A percentile compares a stretch with the other conserved stretches of the same genome.
These are phyloP conservation scores for Scomber scombrus DNA, from an alignment of 2,113 vertebrate genomes.

Conservation along the genomic window DNA sequence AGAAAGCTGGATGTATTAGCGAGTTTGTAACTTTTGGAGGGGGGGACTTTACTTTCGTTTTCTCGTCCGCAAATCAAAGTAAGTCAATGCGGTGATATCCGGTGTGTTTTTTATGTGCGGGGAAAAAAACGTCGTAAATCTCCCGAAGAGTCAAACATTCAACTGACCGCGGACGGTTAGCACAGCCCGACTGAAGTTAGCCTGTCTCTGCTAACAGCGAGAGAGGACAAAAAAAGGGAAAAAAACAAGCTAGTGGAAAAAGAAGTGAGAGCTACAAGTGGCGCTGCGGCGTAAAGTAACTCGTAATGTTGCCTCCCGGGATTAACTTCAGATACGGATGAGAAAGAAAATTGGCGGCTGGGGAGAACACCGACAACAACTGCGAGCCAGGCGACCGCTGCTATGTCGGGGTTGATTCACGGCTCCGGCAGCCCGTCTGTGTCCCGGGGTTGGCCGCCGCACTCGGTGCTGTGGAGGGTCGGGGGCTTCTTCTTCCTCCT, in stretches of 20 bases:
- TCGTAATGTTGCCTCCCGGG: constrained; percentile 82
- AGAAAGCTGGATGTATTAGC: constrained; percentile 62
- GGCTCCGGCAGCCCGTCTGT: constrained; percentile 70
- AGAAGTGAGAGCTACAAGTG: constrained; percentile 24
- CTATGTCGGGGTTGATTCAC: constrained; percentile 77
- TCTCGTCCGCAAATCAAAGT: background rate
- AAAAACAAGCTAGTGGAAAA: constrained; percentile 43
- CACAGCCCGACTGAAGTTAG: constrained; percentile 72
- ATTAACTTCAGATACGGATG: constrained; percentile 83
- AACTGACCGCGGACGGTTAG: constrained; percentile 61
- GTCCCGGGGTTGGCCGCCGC: constrained; percentile 75
- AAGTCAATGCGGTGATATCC: background rate
- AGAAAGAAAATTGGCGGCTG: constrained; percentile 57
- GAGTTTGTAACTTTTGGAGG: constrained; percentile 13
- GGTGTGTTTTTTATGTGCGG: background rate
- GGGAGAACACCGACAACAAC: constrained; percentile 53
- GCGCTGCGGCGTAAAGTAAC: constrained; percentile 41
- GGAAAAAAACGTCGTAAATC: constrained; percentile 56
- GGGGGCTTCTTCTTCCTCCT: constrained; percentile 82
- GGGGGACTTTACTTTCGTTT: constrained; percentile 16
- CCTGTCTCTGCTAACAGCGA: constrained; percentile 50
- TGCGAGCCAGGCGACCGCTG: constrained; percentile 65
- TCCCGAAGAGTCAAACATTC: constrained; percentile 10
- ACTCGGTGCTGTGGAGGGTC: constrained; percentile 77
- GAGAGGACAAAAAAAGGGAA: constrained; percentile 34